Evolutionary conservation across 2,888 invertebrate species (phyloP), one percentile per base, ranked within the genome.

Genomic region (Melieria crassipennis): DNA sequence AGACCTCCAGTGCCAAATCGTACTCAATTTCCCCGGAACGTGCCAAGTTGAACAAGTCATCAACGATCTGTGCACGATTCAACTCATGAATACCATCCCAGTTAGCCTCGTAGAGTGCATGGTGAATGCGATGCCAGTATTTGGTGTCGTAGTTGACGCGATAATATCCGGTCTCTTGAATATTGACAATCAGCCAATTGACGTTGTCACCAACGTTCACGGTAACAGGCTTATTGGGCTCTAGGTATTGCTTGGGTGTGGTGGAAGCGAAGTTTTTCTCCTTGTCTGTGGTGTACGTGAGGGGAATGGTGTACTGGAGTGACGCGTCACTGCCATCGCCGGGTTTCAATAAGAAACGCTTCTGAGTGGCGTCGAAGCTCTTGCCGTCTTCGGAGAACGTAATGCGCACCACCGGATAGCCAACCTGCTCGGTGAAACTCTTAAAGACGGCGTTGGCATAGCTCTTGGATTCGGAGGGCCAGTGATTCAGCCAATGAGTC

Each of bases 41-140:
- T n/a, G 93, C 94, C 70, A 93, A 88, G 84, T 91, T 91, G 77
- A 93, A 88, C 1, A 92, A 89, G 84, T 97, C 97, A 79, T 96
- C 93, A 10, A 97, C 89, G 43, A 93, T 88, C 87, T 95, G 94
- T 4, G 94, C 94, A 78, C 92, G 89, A 84, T 94, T 94, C 10
- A 91, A 84, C 58, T 90, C 89, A 75, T 92, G 89, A 65, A 94
- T 92, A 4, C 68, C 77, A 50, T 78, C 70, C 80, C 82, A 84
- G 7, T 80, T 77, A 5, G 13, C 52, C 4, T 55, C 30, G 5
- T 78, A 65, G 0, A 82, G 62, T 0, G 78, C 76, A 0, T 70
- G 16, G 45, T 79, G 82, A n/a, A 86, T 83, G 4, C 72, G 77
- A 66, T 80, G 77, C 93, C 93, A 94, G 81, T 92, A 92, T 0